A percentile compares a stretch with the other conserved stretches of the same genome.
phyloP scores from a whole-genome alignment of 2,113 vertebrate species.

The Microtus pennsylvanicus region DNA sequence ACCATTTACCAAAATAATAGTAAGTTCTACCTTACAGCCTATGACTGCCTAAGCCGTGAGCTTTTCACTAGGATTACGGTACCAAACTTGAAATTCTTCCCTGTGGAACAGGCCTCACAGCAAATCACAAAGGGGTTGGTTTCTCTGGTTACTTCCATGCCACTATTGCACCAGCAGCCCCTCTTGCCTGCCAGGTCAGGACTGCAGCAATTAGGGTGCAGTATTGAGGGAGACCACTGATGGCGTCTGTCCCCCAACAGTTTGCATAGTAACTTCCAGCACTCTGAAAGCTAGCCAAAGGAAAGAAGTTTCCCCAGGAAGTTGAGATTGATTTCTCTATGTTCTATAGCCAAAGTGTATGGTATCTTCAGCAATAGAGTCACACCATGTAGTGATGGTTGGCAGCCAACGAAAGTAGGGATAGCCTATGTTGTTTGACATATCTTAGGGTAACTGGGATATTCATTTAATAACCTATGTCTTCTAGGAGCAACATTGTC shows the following conservation, averaged over 20 bases:
- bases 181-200: background rate
- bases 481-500: background rate
- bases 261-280: background rate
- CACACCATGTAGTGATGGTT: background rate
- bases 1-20: background rate
- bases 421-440: background rate
- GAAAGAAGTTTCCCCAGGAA: background rate
- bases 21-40: background rate
- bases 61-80: background rate
- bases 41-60: background rate
- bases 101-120: background rate
- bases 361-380: background rate
- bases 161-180: background rate
- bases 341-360: background rate
- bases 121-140: background rate
- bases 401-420: background rate
- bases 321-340: background rate
- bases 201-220: background rate
- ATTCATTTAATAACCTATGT: background rate
- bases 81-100: background rate
- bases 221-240: background rate
- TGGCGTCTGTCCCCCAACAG: background rate
- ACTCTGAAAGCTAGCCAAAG: background rate
- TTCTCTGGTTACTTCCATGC: background rate
- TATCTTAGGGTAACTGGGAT: background rate